Percentiles rank a stretch among this genome's conserved stretches.
phyloP scores from a whole-genome alignment of 2,888 invertebrate species.

The Lissonota sp. region DNA sequence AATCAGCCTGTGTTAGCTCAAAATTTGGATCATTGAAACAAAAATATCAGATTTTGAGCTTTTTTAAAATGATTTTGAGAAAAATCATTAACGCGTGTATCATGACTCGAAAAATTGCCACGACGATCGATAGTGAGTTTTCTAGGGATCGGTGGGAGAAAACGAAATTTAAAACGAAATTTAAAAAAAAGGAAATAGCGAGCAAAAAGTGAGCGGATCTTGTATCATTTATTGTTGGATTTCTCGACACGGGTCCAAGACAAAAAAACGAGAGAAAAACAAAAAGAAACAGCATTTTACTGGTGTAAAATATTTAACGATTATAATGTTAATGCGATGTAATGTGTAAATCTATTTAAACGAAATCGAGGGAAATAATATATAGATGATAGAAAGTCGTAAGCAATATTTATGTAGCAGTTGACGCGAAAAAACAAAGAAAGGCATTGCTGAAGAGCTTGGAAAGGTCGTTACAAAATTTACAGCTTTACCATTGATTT shows the following conservation, averaged over 20 bases:
- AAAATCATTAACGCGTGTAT: slow-evolving; percentile 25
- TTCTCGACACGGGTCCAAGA: slow-evolving; percentile 81
- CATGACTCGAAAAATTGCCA: slow-evolving; percentile 9
- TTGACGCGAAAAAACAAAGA: slow-evolving; percentile 40
- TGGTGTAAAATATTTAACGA: slow-evolving; percentile 68
- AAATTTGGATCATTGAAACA: not conserved
- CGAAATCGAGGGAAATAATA: slow-evolving; percentile 52
- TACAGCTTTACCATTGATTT: too few species aligned
- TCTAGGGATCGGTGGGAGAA: not conserved
- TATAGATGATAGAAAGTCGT: slow-evolving; percentile 66
- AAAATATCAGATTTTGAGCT: not conserved
- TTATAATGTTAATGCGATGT: slow-evolving; percentile 42
- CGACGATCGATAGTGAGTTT: slow-evolving; percentile 12
- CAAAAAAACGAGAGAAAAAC: slow-evolving; percentile 22
- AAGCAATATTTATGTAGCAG: slow-evolving; percentile 74
- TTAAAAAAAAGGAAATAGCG: slow-evolving; percentile 5
- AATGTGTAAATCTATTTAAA: slow-evolving; percentile 55
- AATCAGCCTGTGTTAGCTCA: slow-evolving; percentile 32
- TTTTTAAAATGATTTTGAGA: too few species aligned
- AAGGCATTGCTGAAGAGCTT: slow-evolving; percentile 22
- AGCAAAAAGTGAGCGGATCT: slow-evolving; percentile 31
- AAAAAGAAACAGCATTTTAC: slow-evolving; percentile 74
- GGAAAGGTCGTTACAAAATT: slow-evolving; percentile 45
- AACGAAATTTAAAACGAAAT: too few species aligned
- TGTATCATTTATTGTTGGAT: slow-evolving; percentile 72